Evolutionary conservation across 2,888 invertebrate genomes (phyloP).

Genomic region (Aromia moschata): DNA sequence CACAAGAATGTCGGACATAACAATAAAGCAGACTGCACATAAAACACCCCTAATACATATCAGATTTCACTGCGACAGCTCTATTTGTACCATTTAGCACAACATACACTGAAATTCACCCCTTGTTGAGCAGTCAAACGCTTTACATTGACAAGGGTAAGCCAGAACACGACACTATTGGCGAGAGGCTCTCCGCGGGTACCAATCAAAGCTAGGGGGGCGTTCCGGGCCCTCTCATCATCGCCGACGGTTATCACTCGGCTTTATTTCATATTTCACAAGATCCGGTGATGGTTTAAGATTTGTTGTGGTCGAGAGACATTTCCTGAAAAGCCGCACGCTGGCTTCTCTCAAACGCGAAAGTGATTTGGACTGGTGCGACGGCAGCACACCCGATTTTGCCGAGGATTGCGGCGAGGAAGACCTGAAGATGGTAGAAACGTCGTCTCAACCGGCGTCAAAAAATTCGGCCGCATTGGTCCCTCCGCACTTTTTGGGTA

Average conservation of each 20-base stretch:
- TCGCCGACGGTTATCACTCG: constrained; percentile 39
- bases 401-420: constrained; percentile 52
- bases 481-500: constrained; percentile 48
- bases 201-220: constrained; percentile 41
- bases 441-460: constrained; percentile 51
- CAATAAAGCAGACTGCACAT: constrained; percentile 36
- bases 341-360: constrained; percentile 61
- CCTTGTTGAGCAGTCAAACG: constrained; percentile 45
- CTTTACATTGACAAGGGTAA: constrained; percentile 39
- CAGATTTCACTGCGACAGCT: constrained; percentile 59
- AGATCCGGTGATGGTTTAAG: constrained; percentile 35
- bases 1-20: constrained; percentile 32
- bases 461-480: constrained; percentile 33
- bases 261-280: constrained; percentile 38
- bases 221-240: constrained; percentile 40
- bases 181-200: constrained; percentile 37
- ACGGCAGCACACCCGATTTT: constrained; percentile 44
- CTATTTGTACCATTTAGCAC: constrained; percentile 56
- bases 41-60: constrained; percentile 53
- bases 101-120: constrained; percentile 30
- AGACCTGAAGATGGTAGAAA: constrained; percentile 60
- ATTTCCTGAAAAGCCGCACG: constrained; percentile 42
- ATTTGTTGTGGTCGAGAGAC: constrained; percentile 18
- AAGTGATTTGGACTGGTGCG: constrained; percentile 59
- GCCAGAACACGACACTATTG: constrained; percentile 43